Base-by-base conservation (phyloP, 2,113 vertebrate genomes). In the Zapus hudsonius region DNA sequence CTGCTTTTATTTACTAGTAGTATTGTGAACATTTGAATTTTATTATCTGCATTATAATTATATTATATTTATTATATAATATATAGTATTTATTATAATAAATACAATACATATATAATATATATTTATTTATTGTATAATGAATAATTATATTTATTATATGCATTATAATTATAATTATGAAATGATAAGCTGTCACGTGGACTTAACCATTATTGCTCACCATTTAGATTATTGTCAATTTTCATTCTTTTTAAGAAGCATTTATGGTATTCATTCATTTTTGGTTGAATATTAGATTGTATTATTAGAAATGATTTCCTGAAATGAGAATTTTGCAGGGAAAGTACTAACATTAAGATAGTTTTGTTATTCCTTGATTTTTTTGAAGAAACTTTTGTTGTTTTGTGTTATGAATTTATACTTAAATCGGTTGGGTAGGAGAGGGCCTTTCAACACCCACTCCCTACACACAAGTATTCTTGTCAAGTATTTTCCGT, bases 301-400 rank as follows among this genome's bases (percentile, higher is more conserved):
- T 90, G 47, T 82, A 74, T 89, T 38, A 59, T 85, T 95, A 75
- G 55, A 36, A 92, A 73, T 59, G 9, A 89, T 61, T 69, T 85
- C 40, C 70, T 89, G 59, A 75, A 80, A 80, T 79, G 80, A 83
- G 11, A 7, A 5, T 27, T 44, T 69, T 84, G 19, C 0, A 61
- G 40, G 57, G 61, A 64, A 79, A 67, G 5, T 55, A 52, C 27
- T 59, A 78, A 57, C 47, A 89, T 89, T 75, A 92, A 55, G 74
- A 79, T 31, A 25, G 27, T 81, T 55, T 75, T 33, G 8, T 11
- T 89, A 31, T 12, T 90, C 31, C 23, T 90, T 84, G 23, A 31
- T 27, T 7, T 9, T 64, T 61, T 74, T 31, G 7, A 23, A 36
- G 11, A 69, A 25, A 67, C 25, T 63, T 84, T 76, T 72, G 52